Base-by-base conservation (phyloP, 2,888 invertebrate genomes). In the Archips xylosteana region DNA sequence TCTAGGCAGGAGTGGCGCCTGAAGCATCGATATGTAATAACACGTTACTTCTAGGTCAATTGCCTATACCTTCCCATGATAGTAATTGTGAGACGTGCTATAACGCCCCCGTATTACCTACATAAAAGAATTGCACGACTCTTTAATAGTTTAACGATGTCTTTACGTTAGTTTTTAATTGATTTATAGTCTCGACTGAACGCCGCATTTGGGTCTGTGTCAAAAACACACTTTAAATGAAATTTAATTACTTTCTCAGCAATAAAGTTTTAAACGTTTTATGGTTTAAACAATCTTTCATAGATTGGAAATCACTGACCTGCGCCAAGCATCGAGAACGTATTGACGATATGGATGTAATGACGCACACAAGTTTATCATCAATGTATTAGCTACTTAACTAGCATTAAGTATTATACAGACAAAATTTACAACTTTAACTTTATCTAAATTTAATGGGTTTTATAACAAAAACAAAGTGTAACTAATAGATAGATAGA, bases 1-100 rank as follows among this genome's bases (percentile, higher is more conserved):
- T 84, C 84, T 82, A 83, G 83, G 82, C 76, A 76, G 75, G 76
- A 79, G 79, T 82, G 85, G 84, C 85, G 85, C 84, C 85, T 85
- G 80, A 82, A 85, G 81, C 82, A 78, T 82, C 80, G 78, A 82
- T 78, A 78, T 80, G 84, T 88, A 89, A 90, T 89, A 86, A 86
- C 84, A 84, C 82, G 86, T 86, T 82, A 83, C 83, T 89, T 89
- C 85, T 92, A 79, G 92, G 92, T 92, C 92, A 91, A 91, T 91
- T 89, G 88, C 83, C 83, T 85, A 77, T 85, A 86, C 83, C 87
- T 86, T 83, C 83, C 86, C 87, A 88, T 91, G 87, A 87, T 85
- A 81, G 84, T 88, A 86, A 89, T 89, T 86, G 87, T 83, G 81
- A 85, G 82, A 81, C 81, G 84, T 81, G 83, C 81, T 77, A 69